Conservation (phyloP, 35 echinoderm and acorn worm genomes). For the Diadema setosum region DNA sequence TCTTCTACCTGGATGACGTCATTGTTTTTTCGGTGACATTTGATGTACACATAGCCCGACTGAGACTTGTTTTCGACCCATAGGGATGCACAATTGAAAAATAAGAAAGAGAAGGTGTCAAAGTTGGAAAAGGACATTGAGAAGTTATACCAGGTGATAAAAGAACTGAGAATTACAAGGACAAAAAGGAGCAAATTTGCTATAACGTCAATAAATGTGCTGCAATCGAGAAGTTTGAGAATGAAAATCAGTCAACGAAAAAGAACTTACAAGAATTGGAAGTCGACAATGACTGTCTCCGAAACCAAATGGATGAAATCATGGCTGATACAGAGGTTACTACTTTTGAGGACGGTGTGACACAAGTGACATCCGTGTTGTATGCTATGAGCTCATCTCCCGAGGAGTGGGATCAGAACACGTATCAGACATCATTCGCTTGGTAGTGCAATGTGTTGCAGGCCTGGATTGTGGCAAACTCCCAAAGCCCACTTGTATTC, state of each 20-base stretch:
- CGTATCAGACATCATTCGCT: conserved; percentile 43
- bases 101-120: background rate
- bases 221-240: too few species aligned
- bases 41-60: too few species aligned
- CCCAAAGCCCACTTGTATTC: conserved; percentile 46
- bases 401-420: conserved; percentile 42
- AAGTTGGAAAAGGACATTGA: background rate
- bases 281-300: conserved; percentile 27
- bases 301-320: conserved; percentile 8
- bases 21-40: too few species aligned
- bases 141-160: background rate
- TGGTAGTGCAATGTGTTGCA: conserved; percentile 32
- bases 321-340: conserved; percentile 12
- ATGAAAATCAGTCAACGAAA: too few species aligned
- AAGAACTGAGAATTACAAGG: background rate
- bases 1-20: too few species aligned
- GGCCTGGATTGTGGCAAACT: conserved; percentile 39
- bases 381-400: conserved; percentile 50
- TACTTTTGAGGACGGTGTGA: conserved; percentile 23
- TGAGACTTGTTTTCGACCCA: too few species aligned
- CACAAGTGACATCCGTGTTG: conserved; percentile 17
- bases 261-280: conserved; percentile 8
- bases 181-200: too few species aligned
- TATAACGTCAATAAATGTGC: too few species aligned
- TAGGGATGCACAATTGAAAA: background rate